phyloP scores from a whole-genome alignment of 1,140 invertebrate genomes.

The Scaptomyza graminum region DNA sequence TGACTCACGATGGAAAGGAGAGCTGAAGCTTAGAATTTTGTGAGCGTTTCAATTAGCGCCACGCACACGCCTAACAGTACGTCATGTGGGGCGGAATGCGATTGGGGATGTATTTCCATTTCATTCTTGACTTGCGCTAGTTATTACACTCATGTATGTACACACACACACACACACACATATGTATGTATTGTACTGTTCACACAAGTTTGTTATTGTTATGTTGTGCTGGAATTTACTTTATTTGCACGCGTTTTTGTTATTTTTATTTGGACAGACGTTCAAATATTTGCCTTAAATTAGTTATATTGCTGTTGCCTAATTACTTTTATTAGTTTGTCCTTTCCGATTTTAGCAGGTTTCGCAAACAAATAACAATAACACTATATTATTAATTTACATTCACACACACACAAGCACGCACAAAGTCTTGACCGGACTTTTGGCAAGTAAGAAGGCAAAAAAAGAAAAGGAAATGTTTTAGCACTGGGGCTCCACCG shows the following conservation, averaged over 20 bases:
- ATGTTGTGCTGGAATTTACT: conserved; percentile 58
- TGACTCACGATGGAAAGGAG: conserved; percentile 27
- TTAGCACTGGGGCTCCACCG: conserved; percentile 51
- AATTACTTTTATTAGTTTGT: conserved; percentile 60
- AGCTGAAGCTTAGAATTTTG: conserved; percentile 43
- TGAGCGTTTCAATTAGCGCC: conserved; percentile 73
- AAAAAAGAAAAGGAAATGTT: conserved; percentile 39
- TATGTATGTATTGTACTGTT: conserved; percentile 21
- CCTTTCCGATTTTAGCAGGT: conserved; percentile 52
- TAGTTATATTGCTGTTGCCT: conserved; percentile 39
- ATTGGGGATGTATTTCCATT: conserved; percentile 62
- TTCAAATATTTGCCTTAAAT: conserved; percentile 62
- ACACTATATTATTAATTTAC: conserved; percentile 22
- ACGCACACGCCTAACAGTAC: conserved; percentile 60
- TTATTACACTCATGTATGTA: conserved; percentile 37
- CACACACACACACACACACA: too few species aligned
- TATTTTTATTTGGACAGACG: conserved; percentile 27
- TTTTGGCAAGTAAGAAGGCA: conserved; percentile 54
- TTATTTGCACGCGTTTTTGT: conserved; percentile 54
- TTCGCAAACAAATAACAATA: conserved; percentile 52
- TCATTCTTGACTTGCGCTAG: conserved; percentile 75
- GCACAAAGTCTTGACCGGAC: conserved; percentile 22
- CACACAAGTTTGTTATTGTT: conserved; percentile 36
- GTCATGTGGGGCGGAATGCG: conserved; percentile 34
- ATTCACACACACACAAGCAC: conserved; percentile 6